A percentile compares a stretch with the other conserved stretches of the same genome.
Evolutionary conservation across 1,140 invertebrate genomes (phyloP).

Genomic region (Acarapis woodi): DNA sequence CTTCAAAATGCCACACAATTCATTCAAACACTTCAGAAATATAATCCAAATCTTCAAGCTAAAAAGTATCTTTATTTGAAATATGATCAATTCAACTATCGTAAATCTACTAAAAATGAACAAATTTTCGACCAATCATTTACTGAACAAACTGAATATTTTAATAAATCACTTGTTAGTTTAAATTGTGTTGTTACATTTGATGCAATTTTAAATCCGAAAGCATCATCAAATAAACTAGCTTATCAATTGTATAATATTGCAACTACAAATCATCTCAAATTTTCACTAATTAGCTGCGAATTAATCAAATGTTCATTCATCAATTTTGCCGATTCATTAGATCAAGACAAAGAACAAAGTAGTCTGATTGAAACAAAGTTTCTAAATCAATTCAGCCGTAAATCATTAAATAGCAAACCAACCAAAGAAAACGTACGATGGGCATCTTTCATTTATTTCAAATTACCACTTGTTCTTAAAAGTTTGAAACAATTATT

Average conservation of each 20-base stretch:
- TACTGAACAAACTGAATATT: no score
- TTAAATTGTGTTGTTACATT: slow-evolving; percentile 12
- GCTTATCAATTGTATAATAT: slow-evolving; percentile 49
- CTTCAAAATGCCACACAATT: no score
- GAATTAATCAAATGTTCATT: slow-evolving; percentile 64
- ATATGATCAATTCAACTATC: no score
- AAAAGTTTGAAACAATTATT: slow-evolving; percentile 11
- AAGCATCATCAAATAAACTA: slow-evolving; percentile 42
- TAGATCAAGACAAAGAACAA: slow-evolving; percentile 27
- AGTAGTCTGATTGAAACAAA: no score
- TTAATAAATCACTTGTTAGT: slow-evolving; percentile 3
- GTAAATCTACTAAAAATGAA: no score
- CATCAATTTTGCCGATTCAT: slow-evolving; percentile 42
- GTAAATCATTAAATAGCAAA: no score
- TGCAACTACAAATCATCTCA: slow-evolving; percentile 27
- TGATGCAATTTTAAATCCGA: slow-evolving; percentile 40
- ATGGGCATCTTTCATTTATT: slow-evolving; percentile 72
- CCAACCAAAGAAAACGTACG: slow-evolving; percentile 55
- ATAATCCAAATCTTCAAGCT: no score
- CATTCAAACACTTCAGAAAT: no score
- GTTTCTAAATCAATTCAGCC: no score
- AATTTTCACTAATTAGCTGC: slow-evolving; percentile 31
- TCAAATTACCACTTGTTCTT: slow-evolving; percentile 33
- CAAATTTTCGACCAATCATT: no score
- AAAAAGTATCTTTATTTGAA: no score